Evolutionary conservation across 1,140 invertebrate species (phyloP).

Genomic region (Zaprionus vittiger): DNA sequence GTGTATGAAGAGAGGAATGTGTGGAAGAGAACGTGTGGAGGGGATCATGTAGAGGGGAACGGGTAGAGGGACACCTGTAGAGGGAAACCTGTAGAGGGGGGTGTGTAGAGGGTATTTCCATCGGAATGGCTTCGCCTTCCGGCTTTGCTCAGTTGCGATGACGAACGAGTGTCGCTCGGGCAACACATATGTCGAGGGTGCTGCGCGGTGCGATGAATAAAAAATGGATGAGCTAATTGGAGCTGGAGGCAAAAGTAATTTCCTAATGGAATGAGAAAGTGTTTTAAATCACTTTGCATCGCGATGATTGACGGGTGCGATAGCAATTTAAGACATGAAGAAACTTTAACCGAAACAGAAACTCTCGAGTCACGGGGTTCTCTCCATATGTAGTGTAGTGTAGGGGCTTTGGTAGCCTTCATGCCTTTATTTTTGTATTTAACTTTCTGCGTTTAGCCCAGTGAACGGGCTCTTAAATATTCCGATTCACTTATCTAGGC

Average conservation of each 20-base stretch:
- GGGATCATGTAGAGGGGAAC: not conserved
- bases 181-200: not conserved
- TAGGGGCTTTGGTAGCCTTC: too few species aligned
- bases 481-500: not conserved
- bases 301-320: not conserved
- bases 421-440: too few species aligned
- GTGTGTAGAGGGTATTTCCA: not conserved
- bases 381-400: too few species aligned
- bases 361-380: too few species aligned
- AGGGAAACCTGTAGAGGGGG: too few species aligned
- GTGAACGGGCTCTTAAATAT: not conserved
- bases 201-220: not conserved
- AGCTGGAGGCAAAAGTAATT: not conserved
- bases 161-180: not conserved
- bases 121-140: not conserved
- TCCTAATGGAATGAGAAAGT: not conserved
- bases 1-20: not conserved
- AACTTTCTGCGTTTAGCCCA: too few species aligned
- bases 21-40: too few species aligned
- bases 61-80: too few species aligned
- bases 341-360: too few species aligned
- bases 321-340: not conserved
- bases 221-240: not conserved
- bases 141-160: not conserved
- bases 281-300: not conserved